Evolutionary conservation across 2,113 vertebrate genomes (phyloP), one percentile per base, ranked within the genome.

Genomic region (Lophotis ruficrista): DNA sequence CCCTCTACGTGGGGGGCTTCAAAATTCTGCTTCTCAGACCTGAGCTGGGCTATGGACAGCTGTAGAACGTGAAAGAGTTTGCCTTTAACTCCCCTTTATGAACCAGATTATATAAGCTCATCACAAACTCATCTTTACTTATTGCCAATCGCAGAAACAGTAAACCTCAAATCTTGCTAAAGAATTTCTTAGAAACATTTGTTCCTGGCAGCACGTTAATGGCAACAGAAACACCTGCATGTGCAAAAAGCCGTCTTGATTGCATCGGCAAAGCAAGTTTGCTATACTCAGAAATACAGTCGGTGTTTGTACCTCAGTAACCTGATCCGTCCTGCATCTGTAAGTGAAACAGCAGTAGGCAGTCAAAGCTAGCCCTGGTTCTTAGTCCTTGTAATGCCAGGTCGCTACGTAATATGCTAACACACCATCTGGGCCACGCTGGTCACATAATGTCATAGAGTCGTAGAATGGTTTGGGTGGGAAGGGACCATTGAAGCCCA

Each of bases 281-380:
- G 73, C 35, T 25, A 1, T 33, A 1, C 20, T 61, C 54, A 14
- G 48, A 56, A 23, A 48, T 14, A 14, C 0, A 3, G 38, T 9
- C 0, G 2, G 28, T 25, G 17, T 47, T 48, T n/a, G 47, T 33
- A 18, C 12, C 38, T 37, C 30, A 8, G 38, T 37, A 7, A n/a
- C 13, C 24, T 27, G 43, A 21, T 43, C 1, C 1, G 2, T 56
- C 6, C 0, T 0, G 2, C 10, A 8, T 30, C n/a, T 23, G 10
- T 24, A 4, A 43, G 43, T 27, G 57, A 22, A 72, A 14, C 4
- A 35, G n/a, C 35, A 37, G 31, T 4, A 53, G 66, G 23, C 62
- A 60, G 50, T 51, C 33, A 9, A 38, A 14, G 28, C 7, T 51
- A 37, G 37, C 16, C 31, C 12, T 45, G 6, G 20, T 21, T 28